Conservation (phyloP, 2,888 invertebrate genomes). For the Rhimphoctona megacephalus region DNA sequence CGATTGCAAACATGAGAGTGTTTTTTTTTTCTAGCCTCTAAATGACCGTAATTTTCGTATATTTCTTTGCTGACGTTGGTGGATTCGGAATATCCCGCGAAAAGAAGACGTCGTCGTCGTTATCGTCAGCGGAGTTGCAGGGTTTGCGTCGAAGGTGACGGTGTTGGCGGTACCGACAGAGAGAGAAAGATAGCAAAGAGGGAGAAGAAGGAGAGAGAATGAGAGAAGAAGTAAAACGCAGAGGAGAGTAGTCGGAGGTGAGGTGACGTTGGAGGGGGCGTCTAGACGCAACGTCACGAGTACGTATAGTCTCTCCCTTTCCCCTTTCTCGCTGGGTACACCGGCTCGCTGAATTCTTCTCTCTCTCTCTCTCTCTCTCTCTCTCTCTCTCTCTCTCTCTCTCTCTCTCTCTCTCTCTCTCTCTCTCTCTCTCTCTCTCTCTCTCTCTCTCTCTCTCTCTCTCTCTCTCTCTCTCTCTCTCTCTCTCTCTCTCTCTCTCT, state of each 20-base stretch:
- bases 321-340: slow-evolving; percentile 54
- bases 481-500: slow-evolving; percentile 11
- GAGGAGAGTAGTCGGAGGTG: slow-evolving; percentile 55
- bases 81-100: slow-evolving; percentile 56
- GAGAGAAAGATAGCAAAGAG: slow-evolving; percentile 24
- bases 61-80: slow-evolving; percentile 45
- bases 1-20: background rate
- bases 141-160: slow-evolving; percentile 54
- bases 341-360: slow-evolving; percentile 67
- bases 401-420: slow-evolving; percentile 35
- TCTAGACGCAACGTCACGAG: slow-evolving; percentile 84
- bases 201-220: slow-evolving; percentile 36
- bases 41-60: slow-evolving; percentile 4
- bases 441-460: slow-evolving; percentile 18
- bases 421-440: slow-evolving; percentile 48
- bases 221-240: slow-evolving; percentile 43
- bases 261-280: slow-evolving; percentile 81
- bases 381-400: slow-evolving; percentile 4
- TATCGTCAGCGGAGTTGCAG: slow-evolving; percentile 52
- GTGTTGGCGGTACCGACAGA: slow-evolving; percentile 38
- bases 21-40: background rate
- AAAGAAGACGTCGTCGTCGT: slow-evolving; percentile 52
- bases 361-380: slow-evolving; percentile 42
- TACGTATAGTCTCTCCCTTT: slow-evolving; percentile 76
- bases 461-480: slow-evolving; percentile 44